Evolutionary conservation across 2,797 vertebrate genomes (phyloP), one percentile per base, ranked within the genome.

Genomic region (Pangasius larnaudii): DNA sequence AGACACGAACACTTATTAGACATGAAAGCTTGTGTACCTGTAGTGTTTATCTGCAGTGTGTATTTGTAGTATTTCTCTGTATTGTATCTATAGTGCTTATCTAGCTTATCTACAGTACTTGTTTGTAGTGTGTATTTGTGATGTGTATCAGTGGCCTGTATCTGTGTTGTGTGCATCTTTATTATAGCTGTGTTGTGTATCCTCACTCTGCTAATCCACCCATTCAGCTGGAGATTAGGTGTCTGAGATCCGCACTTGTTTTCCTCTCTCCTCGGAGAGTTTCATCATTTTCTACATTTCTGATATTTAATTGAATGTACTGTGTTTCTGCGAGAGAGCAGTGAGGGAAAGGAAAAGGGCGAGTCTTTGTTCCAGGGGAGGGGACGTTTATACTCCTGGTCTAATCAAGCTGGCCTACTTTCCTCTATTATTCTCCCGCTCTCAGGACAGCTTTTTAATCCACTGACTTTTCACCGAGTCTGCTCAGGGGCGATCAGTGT

Each of bases 241-340:
- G 83, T 56, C 83, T 36, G 75, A 67, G 39, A 77, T 85, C 74
- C 19, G n/a, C 87, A 5, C 80, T 14, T 75, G 51, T 77, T 56
- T 53, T 77, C 16, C 42, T 61, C 30, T 56, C n/a, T 61, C 18
- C 63, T 86, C 39, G 63, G 51, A 59, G 74, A 67, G 5, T 81
- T 61, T 86, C 75, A 83, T 90, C 74, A 72, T 74, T 49, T 42
- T 72, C 78, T 71, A 77, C 74, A 65, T 42, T 87, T 88, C 78
- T 89, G 53, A 81, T 90, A 93, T 92, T 90, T 92, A 91, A 92
- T 92, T 91, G 92, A 92, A 92, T 92, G 91, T 69, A 56, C 67
- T 88, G 91, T 87, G 89, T 88, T 22, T 88, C 51, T 11, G 36
- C 11, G 84, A 91, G 92, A 93, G 33, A 77, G 91, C 92, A 79